Percentiles rank a stretch among this genome's conserved stretches.
These are phyloP conservation scores for Coendou prehensilis DNA, from an alignment of 2,797 vertebrate species.

Conservation along the genomic window DNA sequence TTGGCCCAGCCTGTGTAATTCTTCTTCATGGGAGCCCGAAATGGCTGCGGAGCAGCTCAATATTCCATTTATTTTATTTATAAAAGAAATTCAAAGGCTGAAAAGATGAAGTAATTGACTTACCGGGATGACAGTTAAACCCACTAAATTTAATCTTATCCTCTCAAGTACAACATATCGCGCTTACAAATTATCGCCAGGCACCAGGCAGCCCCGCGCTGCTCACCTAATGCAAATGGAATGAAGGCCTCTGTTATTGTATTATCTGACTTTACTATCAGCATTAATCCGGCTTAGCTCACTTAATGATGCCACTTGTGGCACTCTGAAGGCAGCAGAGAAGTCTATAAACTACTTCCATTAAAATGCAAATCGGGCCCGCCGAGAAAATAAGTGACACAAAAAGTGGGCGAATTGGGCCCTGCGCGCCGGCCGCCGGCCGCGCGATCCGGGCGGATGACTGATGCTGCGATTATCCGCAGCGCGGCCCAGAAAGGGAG, in stretches of 20 bases:
- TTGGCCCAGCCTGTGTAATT: slow-evolving; percentile 90
- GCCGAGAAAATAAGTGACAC: slow-evolving; percentile 96
- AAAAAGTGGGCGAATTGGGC: slow-evolving; percentile 96
- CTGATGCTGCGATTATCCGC: slow-evolving; percentile 96
- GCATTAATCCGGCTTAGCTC: slow-evolving; percentile 99
- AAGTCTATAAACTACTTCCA: slow-evolving; percentile 99
- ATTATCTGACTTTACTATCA: slow-evolving; percentile 98
- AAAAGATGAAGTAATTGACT: slow-evolving; percentile 95
- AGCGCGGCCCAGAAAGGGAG: slow-evolving; percentile 93
- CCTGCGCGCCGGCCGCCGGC: slow-evolving; percentile 87
- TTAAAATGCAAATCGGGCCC: slow-evolving; percentile 99
- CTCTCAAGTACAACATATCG: slow-evolving; percentile 93
- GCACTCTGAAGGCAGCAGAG: slow-evolving; percentile 95
- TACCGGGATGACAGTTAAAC: slow-evolving; percentile 93
- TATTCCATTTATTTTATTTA: slow-evolving; percentile 95
- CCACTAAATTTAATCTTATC: slow-evolving; percentile 95
- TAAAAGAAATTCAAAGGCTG: slow-evolving; percentile 94
- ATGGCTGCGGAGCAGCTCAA: slow-evolving; percentile 91
- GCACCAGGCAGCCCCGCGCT: slow-evolving; percentile 91
- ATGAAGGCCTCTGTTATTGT: slow-evolving; percentile 94
- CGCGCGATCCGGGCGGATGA: slow-evolving; percentile 94
- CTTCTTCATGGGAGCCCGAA: slow-evolving; percentile 91
- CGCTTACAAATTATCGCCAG: slow-evolving; percentile 90
- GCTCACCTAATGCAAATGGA: slow-evolving; percentile 95
- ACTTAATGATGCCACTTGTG: slow-evolving; percentile 99